A percentile compares a stretch with the other conserved stretches of the same genome.
phyloP scores from a whole-genome alignment of 2,113 vertebrate genomes.

The Petaurus breviceps region DNA sequence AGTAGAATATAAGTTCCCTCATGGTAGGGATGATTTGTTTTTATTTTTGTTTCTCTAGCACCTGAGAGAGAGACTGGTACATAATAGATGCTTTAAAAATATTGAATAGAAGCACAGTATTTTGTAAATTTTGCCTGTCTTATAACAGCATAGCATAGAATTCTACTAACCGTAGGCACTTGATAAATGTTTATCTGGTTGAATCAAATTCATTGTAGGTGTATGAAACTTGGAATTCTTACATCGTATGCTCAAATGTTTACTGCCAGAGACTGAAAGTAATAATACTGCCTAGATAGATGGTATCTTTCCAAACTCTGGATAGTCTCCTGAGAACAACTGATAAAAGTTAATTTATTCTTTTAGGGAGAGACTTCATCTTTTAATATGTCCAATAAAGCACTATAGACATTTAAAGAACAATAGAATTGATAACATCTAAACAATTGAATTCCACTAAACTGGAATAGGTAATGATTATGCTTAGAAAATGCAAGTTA shows the following conservation, averaged over 20 bases:
- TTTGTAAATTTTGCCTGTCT: not conserved
- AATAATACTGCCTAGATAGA: not conserved
- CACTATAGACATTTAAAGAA: not conserved
- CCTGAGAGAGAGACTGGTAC: not conserved
- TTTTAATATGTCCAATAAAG: not conserved
- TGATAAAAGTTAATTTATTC: not conserved
- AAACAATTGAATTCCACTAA: not conserved
- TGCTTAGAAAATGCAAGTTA: not conserved
- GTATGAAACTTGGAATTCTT: not conserved
- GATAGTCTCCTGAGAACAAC: not conserved
- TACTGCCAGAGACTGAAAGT: not conserved
- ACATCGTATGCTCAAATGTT: not conserved
- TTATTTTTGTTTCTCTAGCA: not conserved
- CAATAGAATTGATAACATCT: not conserved
- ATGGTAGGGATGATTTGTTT: not conserved
- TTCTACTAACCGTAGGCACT: not conserved
- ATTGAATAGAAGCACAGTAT: not conserved
- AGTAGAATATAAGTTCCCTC: not conserved
- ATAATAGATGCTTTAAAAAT: not conserved
- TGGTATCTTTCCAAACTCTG: not conserved
- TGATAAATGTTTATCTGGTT: not conserved
- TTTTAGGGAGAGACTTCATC: not conserved
- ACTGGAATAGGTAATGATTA: not conserved
- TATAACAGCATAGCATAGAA: not conserved
- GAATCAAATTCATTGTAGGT: not conserved